These are phyloP conservation scores for Thereva unica DNA, from an alignment of 2,888 invertebrate species.

Conservation along the genomic window DNA sequence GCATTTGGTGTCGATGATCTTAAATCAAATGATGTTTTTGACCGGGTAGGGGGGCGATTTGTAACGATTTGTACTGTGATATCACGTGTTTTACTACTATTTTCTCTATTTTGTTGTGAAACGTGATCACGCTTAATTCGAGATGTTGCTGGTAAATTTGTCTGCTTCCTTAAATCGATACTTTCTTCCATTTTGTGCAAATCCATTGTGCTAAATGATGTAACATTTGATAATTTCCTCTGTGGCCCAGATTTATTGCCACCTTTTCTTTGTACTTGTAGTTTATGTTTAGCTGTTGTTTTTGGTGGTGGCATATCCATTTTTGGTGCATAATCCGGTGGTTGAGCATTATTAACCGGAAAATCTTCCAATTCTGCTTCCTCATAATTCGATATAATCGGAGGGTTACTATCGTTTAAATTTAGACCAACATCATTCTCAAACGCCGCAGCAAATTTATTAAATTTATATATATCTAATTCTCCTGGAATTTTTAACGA, in stretches of 20 bases:
- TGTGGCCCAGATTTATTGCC: conserved; percentile 39
- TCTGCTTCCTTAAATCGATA: conserved; percentile 51
- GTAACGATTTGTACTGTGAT: conserved; percentile 57
- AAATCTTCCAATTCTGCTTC: conserved; percentile 57
- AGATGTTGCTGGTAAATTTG: conserved; percentile 42
- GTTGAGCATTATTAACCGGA: conserved; percentile 53
- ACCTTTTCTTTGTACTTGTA: conserved; percentile 33
- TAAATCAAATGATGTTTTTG: conserved; percentile 56
- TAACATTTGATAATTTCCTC: conserved; percentile 52
- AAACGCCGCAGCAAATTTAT: conserved; percentile 26
- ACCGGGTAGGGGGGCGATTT: conserved; percentile 56
- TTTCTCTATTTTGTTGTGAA: conserved; percentile 54
- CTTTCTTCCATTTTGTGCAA: conserved; percentile 57
- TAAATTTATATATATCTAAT: conserved; percentile 48
- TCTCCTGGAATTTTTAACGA: conserved; percentile 54
- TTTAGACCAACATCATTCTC: conserved; percentile 39
- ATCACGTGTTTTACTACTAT: conserved; percentile 42
- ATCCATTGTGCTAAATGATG: conserved; percentile 57
- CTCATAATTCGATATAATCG: conserved; percentile 54
- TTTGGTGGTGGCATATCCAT: conserved; percentile 43
- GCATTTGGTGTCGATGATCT: conserved; percentile 40
- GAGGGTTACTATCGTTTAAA: conserved; percentile 54
- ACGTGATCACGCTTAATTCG: conserved; percentile 44
- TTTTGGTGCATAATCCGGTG: conserved; percentile 51
- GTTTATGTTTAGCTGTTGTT: conserved; percentile 29